Evolutionary conservation across 2,888 invertebrate species (phyloP).

Genomic region (Formica aserva): DNA sequence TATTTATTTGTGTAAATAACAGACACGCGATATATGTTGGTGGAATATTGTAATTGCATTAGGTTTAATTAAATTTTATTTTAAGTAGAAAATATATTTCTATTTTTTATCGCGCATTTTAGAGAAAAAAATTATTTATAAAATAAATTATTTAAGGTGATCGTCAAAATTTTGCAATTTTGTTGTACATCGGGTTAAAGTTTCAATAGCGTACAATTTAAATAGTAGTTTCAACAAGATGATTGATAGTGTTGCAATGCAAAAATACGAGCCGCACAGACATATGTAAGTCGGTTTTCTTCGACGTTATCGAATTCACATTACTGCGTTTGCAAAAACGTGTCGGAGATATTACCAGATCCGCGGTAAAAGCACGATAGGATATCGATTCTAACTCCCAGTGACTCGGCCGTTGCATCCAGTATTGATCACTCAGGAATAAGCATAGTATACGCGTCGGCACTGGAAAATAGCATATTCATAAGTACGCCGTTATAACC

Average conservation of each 20-base stretch:
- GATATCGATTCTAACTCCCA: conserved; percentile 40
- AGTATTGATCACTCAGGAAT: conserved; percentile 51
- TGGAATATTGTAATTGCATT: not conserved
- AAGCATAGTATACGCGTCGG: conserved; percentile 38
- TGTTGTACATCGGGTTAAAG: not conserved
- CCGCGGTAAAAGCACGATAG: conserved; percentile 31
- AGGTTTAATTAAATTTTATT: not conserved
- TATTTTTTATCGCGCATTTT: not conserved
- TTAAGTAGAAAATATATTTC: not conserved
- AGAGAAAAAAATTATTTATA: not conserved
- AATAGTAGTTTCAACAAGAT: not conserved
- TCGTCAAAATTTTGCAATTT: not conserved
- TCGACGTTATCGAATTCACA: conserved; percentile 48
- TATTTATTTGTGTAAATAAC: not conserved
- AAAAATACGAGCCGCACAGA: not conserved
- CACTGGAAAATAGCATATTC: conserved; percentile 54
- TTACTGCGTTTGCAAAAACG: conserved; percentile 36
- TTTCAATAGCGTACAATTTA: not conserved
- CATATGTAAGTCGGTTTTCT: conserved; percentile 33
- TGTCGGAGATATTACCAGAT: conserved; percentile 21
- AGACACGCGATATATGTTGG: not conserved
- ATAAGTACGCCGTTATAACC: conserved; percentile 33
- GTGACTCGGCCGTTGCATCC: conserved; percentile 43
- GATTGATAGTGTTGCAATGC: conserved; percentile 47
- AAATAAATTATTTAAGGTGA: not conserved